Conservation (phyloP, 2,113 vertebrate species). For the Coptodon bakossiorum region DNA sequence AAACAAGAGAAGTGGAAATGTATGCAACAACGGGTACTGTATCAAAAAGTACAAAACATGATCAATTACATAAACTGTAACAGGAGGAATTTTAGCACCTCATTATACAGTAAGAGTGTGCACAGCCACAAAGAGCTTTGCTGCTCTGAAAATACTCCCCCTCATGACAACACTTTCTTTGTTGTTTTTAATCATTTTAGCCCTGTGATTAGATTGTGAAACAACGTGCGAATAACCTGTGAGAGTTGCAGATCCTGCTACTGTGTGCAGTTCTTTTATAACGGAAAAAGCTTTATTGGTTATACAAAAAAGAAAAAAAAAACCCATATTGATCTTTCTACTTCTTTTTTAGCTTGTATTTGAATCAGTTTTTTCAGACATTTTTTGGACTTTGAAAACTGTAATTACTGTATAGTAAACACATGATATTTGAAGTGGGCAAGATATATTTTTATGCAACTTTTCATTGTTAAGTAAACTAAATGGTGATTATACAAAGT, state of each 20-base stretch:
- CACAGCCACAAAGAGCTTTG: background rate
- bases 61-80: background rate
- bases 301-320: background rate
- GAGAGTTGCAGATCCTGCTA: background rate
- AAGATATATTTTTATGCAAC: background rate
- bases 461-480: background rate
- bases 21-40: background rate
- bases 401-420: background rate
- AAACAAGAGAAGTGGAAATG: background rate
- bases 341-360: background rate
- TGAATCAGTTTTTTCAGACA: background rate
- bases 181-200: background rate
- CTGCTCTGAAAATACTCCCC: background rate
- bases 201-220: background rate
- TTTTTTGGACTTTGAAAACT: background rate
- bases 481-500: background rate
- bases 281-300: background rate
- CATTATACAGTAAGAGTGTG: background rate
- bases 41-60: background rate
- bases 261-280: background rate
- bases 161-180: background rate
- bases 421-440: background rate
- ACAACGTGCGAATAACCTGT: background rate
- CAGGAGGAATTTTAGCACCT: background rate
- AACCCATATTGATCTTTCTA: background rate